phyloP scores from a whole-genome alignment of 2,888 invertebrate species.

The Cerastis leucographa region DNA sequence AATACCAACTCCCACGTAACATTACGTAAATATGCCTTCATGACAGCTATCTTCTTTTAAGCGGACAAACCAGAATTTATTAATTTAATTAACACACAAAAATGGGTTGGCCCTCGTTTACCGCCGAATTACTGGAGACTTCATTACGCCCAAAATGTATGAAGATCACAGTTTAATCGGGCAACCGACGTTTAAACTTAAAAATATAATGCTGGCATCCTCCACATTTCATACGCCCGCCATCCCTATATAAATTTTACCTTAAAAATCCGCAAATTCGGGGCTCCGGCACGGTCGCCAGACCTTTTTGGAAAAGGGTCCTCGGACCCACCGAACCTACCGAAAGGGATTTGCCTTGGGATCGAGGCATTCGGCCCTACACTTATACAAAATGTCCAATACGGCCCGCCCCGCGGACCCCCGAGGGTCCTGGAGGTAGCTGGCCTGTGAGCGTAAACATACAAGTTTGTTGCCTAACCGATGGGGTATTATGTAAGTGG shows the following conservation, averaged over 20 bases:
- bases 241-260: constrained; percentile 89
- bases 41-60: constrained; percentile 12
- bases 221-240: constrained; percentile 71
- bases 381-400: constrained; percentile 91
- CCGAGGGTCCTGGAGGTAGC: constrained; percentile 82
- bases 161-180: constrained; percentile 59
- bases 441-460: constrained; percentile 84
- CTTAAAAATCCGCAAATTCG: constrained; percentile 91
- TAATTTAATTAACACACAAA: constrained; percentile 55
- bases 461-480: constrained; percentile 86
- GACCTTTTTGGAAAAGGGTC: constrained; percentile 88
- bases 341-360: constrained; percentile 90
- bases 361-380: constrained; percentile 85
- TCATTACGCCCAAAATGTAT: constrained; percentile 54
- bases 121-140: constrained; percentile 45
- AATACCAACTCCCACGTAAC: neutral
- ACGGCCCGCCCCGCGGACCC: constrained; percentile 82
- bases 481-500: constrained; percentile 77
- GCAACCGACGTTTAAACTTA: constrained; percentile 61
- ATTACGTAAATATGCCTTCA: neutral
- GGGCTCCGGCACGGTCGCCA: constrained; percentile 85
- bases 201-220: constrained; percentile 67
- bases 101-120: constrained; percentile 33
- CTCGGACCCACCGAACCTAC: constrained; percentile 68
- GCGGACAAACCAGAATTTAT: constrained; percentile 43